Base-by-base conservation (phyloP, 2,113 vertebrate genomes). In the Clarias gariepinus region DNA sequence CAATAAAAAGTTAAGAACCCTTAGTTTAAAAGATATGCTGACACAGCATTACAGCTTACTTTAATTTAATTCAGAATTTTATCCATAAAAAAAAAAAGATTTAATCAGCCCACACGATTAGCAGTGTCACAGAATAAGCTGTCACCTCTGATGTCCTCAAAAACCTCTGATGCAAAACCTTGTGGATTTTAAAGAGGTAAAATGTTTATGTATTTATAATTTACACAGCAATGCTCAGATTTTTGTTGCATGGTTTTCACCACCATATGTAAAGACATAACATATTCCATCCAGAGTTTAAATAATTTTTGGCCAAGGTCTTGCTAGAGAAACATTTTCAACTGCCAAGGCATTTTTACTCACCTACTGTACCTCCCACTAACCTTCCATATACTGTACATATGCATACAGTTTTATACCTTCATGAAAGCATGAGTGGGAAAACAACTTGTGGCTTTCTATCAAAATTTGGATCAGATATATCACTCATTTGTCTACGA, bases 51-150 rank as follows among this genome's bases (percentile, higher is more conserved):
- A 52, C 41, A 18, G 41, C 73, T 76, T 41, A 76, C n/a, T 76
- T 76, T 58, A 30, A 78, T 78, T 78, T 55, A 8, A 79, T 79
- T 57, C 25, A 28, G 4, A 55, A 79, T 79, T 79, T 79, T 28
- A 79, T 79, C 74, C 47, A 55, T 55, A 28, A 77, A 77, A 77
- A 21, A 74, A 28, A 0, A 23, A 66, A 58, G 4, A 23, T n/a
- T n/a, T n/a, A 74, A 30, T 78, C n/a, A 13, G 15, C 53, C 52
- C 12, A 57, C 25, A 57, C 18, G 76, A 30, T 28, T 57, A 79
- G 21, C 36, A 52, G 36, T 47, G 19, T n/a, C 4, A 53, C 47
- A 15, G 74, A 53, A 76, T 76, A n/a, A 76, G 73, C 71, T 1
- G 36, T 53, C 11, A 53, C 36, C 23, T 15, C 41, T 76, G 23